A percentile compares a stretch with the other conserved stretches of the same genome.
Evolutionary conservation across 2,113 vertebrate genomes (phyloP).

Genomic region (Coptodon bakossiorum): DNA sequence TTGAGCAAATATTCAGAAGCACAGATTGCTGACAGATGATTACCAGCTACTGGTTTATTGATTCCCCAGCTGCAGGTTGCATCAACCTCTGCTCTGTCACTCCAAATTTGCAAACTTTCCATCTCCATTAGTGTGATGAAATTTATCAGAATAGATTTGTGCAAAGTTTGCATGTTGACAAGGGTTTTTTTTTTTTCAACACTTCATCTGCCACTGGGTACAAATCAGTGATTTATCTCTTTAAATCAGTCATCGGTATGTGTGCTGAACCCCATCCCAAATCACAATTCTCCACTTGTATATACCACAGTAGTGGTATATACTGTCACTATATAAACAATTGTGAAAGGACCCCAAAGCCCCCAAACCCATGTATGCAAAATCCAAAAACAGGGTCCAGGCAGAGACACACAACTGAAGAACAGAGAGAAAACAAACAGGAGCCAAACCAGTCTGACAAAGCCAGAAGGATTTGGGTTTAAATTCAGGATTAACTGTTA

Average conservation of each 20-base stretch:
- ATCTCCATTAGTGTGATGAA: slow-evolving; percentile 18
- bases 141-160: neutral
- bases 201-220: neutral
- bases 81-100: slow-evolving; percentile 28
- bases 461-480: neutral
- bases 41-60: slow-evolving; percentile 24
- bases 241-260: neutral
- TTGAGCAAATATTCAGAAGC: slow-evolving; percentile 46
- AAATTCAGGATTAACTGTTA: neutral
- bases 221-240: neutral
- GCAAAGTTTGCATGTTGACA: neutral
- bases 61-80: slow-evolving; percentile 28
- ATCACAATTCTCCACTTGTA: neutral
- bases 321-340: neutral
- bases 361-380: neutral
- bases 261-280: neutral
- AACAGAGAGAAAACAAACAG: rapidly evolving
- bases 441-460: neutral
- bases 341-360: neutral
- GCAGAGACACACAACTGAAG: neutral
- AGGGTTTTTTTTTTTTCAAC: neutral
- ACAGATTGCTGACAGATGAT: slow-evolving; percentile 53
- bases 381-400: neutral
- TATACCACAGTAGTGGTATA: neutral
- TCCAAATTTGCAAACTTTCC: slow-evolving; percentile 17